phyloP scores from a whole-genome alignment of 1,140 invertebrate genomes.

The Pachyrhynchus sulphureomaculatus region DNA sequence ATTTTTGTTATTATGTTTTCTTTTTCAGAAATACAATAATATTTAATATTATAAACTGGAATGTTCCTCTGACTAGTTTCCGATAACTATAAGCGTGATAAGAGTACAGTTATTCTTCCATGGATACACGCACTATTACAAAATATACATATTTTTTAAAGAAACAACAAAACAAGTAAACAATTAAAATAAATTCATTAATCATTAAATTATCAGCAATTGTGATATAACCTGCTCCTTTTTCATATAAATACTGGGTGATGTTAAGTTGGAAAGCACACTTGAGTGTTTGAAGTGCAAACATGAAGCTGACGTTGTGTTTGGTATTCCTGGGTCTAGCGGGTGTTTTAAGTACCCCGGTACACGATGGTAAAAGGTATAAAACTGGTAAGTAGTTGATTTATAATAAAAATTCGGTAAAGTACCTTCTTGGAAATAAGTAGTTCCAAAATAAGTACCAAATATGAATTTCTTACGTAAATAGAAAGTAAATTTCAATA shows the following conservation, averaged over 20 bases:
- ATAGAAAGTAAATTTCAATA: no score
- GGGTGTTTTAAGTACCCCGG: constrained; percentile 8
- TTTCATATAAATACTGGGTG: neutral
- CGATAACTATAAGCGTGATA: no score
- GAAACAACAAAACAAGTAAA: neutral
- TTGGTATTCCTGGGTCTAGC: constrained; percentile 35
- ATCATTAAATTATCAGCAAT: constrained; percentile 6
- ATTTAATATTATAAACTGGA: no score
- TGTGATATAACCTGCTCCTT: constrained; percentile 7
- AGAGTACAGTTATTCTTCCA: no score
- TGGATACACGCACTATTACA: no score
- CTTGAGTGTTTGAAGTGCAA: neutral
- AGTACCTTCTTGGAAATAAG: no score
- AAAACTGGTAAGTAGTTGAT: constrained; percentile 35
- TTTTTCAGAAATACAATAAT: no score
- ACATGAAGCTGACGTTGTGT: constrained; percentile 33
- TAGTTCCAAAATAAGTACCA: no score
- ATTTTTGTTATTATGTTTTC: no score
- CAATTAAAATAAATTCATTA: constrained; percentile 3
- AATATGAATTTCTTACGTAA: no score
- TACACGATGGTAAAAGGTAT: constrained; percentile 17
- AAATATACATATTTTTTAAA: no score
- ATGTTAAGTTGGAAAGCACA: neutral
- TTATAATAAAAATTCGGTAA: neutral
- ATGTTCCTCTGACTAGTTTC: no score